These are phyloP conservation scores for Hydroisotoma schaefferi DNA, from an alignment of 2,888 invertebrate species.

Conservation along the genomic window DNA sequence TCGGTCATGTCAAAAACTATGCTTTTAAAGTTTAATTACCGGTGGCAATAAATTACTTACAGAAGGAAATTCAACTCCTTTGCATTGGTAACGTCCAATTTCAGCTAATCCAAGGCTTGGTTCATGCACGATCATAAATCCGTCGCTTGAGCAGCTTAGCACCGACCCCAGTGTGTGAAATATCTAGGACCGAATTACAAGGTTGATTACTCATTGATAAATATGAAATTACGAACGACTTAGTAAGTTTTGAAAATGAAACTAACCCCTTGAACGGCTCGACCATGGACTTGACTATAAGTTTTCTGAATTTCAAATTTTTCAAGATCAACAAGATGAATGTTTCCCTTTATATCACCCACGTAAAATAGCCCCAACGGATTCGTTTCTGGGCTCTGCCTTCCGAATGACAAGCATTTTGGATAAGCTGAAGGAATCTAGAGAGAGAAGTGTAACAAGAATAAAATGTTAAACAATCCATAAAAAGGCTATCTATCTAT, in stretches of 20 bases:
- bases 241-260: too few relatives aligned
- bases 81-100: conserved; percentile 8
- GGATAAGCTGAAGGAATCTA: conserved; percentile 24
- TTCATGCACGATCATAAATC: conserved; percentile 36
- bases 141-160: conserved; percentile 38
- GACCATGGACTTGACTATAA: conserved; percentile 31
- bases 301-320: conserved; percentile 29
- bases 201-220: too few relatives aligned
- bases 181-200: too few relatives aligned
- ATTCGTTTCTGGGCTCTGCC: conserved; percentile 23
- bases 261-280: conserved; percentile 44
- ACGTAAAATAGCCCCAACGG: conserved; percentile 39
- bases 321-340: conserved; percentile 39
- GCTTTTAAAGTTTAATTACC: too few relatives aligned
- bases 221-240: too few relatives aligned
- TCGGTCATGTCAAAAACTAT: too few relatives aligned
- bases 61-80: not conserved
- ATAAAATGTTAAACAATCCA: not conserved
- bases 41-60: conserved; percentile 2
- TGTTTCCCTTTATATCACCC: conserved; percentile 37
- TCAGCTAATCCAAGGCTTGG: conserved; percentile 27
- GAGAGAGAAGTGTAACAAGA: not conserved
- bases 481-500: too few relatives aligned
- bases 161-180: conserved; percentile 43
- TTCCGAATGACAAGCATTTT: conserved; percentile 43